A percentile compares a stretch with the other conserved stretches of the same genome.
Conservation (phyloP, 1,140 invertebrate genomes). For the Periplaneta americana region DNA sequence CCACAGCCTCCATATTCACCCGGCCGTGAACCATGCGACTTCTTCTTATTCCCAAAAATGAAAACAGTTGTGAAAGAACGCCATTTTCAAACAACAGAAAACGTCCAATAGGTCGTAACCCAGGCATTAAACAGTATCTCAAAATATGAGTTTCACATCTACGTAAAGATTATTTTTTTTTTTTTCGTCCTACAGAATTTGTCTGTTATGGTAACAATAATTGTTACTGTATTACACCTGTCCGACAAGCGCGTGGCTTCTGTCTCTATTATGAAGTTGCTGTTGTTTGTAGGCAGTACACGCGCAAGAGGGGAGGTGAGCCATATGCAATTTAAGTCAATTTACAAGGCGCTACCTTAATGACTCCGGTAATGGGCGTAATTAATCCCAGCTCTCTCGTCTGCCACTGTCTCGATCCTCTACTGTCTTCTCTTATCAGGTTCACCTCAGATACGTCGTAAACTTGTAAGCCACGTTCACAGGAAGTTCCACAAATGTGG, state of each 20-base stretch:
- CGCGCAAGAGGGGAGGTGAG: not conserved
- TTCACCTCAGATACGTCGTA: not conserved
- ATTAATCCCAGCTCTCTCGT: not conserved
- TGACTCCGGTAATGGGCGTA: not conserved
- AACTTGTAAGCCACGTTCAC: not conserved
- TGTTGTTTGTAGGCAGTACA: not conserved
- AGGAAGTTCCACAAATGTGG: not conserved
- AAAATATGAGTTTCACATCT: too few species aligned
- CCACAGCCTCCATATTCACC: too few species aligned
- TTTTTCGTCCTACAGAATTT: too few species aligned
- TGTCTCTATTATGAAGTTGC: not conserved
- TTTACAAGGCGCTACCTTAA: not conserved
- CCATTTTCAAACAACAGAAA: too few species aligned
- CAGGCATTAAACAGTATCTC: too few species aligned
- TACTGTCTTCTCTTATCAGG: not conserved
- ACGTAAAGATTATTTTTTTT: too few species aligned
- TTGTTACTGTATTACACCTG: too few species aligned
- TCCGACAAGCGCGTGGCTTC: not conserved
- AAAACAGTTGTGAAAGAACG: too few species aligned
- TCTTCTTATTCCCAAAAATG: too few species aligned
- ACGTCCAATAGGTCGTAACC: too few species aligned
- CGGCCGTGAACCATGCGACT: too few species aligned
- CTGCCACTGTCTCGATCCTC: not conserved
- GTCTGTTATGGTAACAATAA: too few species aligned
- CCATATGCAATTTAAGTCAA: not conserved